phyloP scores from a whole-genome alignment of 2,113 vertebrate genomes.

The Carassius auratus region DNA sequence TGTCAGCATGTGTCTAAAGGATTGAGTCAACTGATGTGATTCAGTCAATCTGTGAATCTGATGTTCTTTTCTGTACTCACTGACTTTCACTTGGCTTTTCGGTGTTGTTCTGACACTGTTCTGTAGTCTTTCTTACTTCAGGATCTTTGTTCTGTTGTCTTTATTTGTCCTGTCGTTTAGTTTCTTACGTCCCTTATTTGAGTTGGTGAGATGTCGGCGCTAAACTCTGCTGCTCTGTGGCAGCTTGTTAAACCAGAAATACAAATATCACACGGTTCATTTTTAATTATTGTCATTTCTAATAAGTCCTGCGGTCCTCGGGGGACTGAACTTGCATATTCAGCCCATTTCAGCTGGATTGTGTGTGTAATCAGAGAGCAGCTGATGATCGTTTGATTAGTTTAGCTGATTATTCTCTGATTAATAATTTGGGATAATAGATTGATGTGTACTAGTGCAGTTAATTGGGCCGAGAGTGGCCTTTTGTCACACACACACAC shows the following conservation, averaged over 20 bases:
- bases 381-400: slow-evolving; percentile 37
- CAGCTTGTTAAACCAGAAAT: neutral
- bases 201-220: neutral
- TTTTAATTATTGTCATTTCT: slow-evolving; percentile 27
- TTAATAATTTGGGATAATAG: slow-evolving; percentile 43
- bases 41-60: too few species aligned
- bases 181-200: neutral
- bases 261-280: neutral
- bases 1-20: too few species aligned
- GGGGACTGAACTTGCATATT: neutral
- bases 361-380: slow-evolving; percentile 27
- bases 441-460: slow-evolving; percentile 37
- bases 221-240: neutral
- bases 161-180: neutral
- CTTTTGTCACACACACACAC: neutral
- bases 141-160: neutral
- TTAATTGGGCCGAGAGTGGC: slow-evolving; percentile 47
- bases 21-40: too few species aligned
- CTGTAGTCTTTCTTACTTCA: neutral
- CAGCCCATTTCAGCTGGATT: neutral
- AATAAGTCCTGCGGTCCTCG: neutral
- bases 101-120: too few species aligned
- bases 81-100: too few species aligned
- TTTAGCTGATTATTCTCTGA: slow-evolving; percentile 29
- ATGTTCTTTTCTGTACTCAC: too few species aligned